Base-by-base conservation (phyloP, 2,113 vertebrate species). In the Elanus axillaris region DNA sequence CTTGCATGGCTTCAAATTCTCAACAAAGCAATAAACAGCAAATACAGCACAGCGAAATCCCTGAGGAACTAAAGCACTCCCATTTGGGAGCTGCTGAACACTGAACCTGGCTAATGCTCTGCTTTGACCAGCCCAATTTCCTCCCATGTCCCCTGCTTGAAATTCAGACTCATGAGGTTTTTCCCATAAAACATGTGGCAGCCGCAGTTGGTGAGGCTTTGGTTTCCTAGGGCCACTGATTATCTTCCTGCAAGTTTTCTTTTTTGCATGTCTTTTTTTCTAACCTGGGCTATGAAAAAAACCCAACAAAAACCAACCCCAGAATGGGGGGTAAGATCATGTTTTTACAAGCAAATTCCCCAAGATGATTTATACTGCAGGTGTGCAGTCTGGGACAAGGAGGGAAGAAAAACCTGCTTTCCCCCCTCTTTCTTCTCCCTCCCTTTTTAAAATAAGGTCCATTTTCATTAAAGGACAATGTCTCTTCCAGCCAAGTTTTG, bases 311-410 rank as follows among this genome's bases (percentile, higher is more conserved):
- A 58, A 3, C 4, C 45, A 84, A 53, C 21, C 47, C 82, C 90
- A 10, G 19, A 53, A 66, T 8, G 68, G 71, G 91, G 89, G 68
- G 47, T 68, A 93, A 85, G 93, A 81, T 93, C 96, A 60, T 93
- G 96, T 96, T 96, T 96, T 97, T 89, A 97, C 95, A 96, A 84
- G 96, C 83, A 94, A 88, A 91, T 95, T 91, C 93, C 86, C 93
- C 0, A 0, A 16, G 76, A 91, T 96, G 94, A 97, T 97, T 97
- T 96, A 96, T 91, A 84, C 73, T 84, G 93, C 96, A 97, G 96
- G 96, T 97, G 95, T 96, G 91, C 95, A 81, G 89, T 63, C 95
- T 75, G 94, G 83, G 76, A 74, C 72, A 63, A 63, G 84, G 43
- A 87, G 79, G 50, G 76, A 77, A 31, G 86, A 74, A 89, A 96